Percentiles rank a stretch among this genome's conserved stretches.
These are phyloP conservation scores for Apteryx mantelli DNA, from an alignment of 2,113 vertebrate genomes.

Conservation along the genomic window DNA sequence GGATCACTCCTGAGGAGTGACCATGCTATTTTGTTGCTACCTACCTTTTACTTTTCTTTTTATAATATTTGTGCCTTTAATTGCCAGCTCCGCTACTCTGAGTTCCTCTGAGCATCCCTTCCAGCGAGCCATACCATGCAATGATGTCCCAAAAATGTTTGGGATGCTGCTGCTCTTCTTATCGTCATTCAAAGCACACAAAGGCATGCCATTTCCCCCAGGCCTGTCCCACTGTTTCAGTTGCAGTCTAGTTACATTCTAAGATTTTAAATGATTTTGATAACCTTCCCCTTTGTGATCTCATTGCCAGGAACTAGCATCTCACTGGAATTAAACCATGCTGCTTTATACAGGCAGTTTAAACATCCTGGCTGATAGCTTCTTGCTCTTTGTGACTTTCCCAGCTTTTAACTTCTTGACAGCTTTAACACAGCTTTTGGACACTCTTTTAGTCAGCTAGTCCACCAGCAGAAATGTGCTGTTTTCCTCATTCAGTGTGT, in stretches of 20 bases:
- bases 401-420: neutral
- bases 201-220: neutral
- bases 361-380: neutral
- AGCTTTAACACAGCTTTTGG: neutral
- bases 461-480: neutral
- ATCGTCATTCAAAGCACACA: neutral
- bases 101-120: neutral
- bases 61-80: neutral
- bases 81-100: neutral
- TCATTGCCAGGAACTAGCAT: constrained; percentile 8
- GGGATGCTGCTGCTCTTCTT: neutral
- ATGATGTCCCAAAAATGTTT: neutral
- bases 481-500: neutral
- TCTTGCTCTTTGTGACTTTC: neutral
- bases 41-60: neutral
- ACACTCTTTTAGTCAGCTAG: neutral
- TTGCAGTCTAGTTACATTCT: constrained; percentile 7
- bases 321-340: constrained; percentile 18
- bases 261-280: constrained; percentile 13
- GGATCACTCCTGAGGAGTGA: neutral
- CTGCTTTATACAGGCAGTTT: neutral
- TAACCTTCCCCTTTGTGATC: constrained; percentile 36
- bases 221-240: neutral
- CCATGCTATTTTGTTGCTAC: neutral
- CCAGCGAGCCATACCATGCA: neutral